Percentiles rank a stretch among this genome's conserved stretches.
Evolutionary conservation across 1,140 invertebrate species (phyloP).

Genomic region (Cryptotermes secundus): DNA sequence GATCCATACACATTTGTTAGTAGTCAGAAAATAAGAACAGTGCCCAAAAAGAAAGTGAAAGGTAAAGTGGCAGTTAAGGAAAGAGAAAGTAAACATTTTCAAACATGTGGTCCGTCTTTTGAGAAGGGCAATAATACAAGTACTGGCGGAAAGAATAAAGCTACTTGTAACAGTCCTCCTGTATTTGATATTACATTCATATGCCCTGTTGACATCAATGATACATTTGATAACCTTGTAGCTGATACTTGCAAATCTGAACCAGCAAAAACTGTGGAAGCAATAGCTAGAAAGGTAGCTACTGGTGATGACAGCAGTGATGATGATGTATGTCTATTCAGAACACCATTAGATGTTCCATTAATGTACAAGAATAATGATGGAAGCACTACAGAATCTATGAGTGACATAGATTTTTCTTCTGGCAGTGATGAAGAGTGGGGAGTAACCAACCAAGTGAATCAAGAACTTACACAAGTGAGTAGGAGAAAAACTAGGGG

Average conservation of each 20-base stretch:
- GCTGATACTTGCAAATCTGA: neutral
- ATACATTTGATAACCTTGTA: constrained; percentile 14
- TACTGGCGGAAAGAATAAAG: neutral
- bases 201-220: neutral
- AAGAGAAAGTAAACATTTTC: neutral
- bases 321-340: neutral
- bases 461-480: neutral
- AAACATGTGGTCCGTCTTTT: neutral
- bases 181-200: neutral
- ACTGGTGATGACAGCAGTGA: neutral
- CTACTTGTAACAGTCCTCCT: neutral
- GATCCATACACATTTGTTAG: neutral
- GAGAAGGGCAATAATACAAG: neutral
- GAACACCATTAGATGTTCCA: neutral
- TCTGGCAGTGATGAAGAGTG: neutral
- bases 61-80: neutral
- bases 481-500: neutral
- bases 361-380: neutral
- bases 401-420: constrained; percentile 3
- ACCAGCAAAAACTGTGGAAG: neutral
- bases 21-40: neutral
- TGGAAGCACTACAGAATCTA: neutral
- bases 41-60: neutral
- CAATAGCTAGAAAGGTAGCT: too few species aligned
- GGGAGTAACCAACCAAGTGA: neutral